Evolutionary conservation across 1,140 invertebrate species (phyloP).

Genomic region (Microvelia longipes): DNA sequence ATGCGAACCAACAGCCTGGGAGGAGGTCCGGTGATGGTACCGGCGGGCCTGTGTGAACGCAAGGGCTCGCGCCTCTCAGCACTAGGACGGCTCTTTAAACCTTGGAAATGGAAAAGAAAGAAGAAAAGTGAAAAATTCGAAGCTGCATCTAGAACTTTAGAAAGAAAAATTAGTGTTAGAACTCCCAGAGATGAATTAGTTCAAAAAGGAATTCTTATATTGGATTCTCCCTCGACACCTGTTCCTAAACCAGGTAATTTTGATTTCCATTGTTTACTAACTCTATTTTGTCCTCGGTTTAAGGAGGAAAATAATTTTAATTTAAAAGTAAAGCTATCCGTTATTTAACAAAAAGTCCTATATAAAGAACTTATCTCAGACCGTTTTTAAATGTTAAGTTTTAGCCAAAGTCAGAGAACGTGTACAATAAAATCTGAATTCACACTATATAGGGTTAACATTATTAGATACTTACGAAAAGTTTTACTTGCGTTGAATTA

Average conservation of each 20-base stretch:
- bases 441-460: too few species aligned
- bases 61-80: slow-evolving; percentile 80
- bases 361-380: too few species aligned
- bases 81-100: slow-evolving; percentile 87
- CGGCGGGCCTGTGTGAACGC: slow-evolving; percentile 38
- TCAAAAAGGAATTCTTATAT: slow-evolving; percentile 84
- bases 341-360: too few species aligned
- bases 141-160: slow-evolving; percentile 84
- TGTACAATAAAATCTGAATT: too few species aligned
- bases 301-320: too few species aligned
- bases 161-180: slow-evolving; percentile 93
- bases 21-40: slow-evolving; percentile 57
- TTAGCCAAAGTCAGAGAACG: too few species aligned
- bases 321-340: too few species aligned
- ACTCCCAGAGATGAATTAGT: slow-evolving; percentile 91
- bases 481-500: too few species aligned
- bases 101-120: slow-evolving; percentile 98
- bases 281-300: too few species aligned
- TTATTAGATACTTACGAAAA: too few species aligned
- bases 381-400: too few species aligned
- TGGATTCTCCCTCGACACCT: slow-evolving; percentile 67
- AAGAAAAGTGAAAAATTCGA: slow-evolving; percentile 97
- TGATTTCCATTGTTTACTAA: too few species aligned
- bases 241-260: slow-evolving; percentile 34
- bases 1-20: slow-evolving; percentile 71